These are phyloP conservation scores for Hippocampus mohnikei DNA, from an alignment of 2,113 vertebrate species.

Conservation along the genomic window DNA sequence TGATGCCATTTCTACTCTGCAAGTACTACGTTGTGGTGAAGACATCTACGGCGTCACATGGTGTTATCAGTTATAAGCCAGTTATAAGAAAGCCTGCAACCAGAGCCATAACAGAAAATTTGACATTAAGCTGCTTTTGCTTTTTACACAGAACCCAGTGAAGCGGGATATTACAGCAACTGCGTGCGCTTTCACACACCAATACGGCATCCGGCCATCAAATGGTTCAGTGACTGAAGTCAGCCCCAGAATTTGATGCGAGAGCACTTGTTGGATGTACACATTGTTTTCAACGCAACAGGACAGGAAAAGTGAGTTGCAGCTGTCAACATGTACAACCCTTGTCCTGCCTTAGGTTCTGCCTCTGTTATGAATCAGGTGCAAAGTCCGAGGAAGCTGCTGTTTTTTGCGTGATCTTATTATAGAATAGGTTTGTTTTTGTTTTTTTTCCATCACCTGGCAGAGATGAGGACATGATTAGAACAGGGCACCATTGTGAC, in stretches of 20 bases:
- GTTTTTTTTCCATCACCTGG: slow-evolving; percentile 25
- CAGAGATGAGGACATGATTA: slow-evolving; percentile 26
- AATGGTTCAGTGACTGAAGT: background rate
- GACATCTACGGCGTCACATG: background rate
- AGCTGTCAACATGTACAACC: background rate
- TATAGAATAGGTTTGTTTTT: slow-evolving; percentile 20
- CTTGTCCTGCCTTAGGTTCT: background rate
- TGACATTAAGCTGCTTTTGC: slow-evolving; percentile 2
- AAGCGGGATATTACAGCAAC: slow-evolving; percentile 3
- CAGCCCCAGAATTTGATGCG: background rate
- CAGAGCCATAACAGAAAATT: slow-evolving; percentile 1
- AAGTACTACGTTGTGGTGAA: background rate
- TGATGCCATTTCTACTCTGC: background rate
- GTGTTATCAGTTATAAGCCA: background rate
- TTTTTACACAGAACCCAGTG: slow-evolving; percentile 5
- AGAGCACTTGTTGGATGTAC: slow-evolving; percentile 2
- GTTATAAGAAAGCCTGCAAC: background rate
- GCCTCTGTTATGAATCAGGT: background rate
- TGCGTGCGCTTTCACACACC: background rate
- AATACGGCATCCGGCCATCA: slow-evolving; percentile 3
- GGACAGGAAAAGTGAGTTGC: background rate
- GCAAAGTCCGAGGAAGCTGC: background rate
- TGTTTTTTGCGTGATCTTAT: background rate
- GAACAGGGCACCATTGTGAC: slow-evolving; percentile 46
- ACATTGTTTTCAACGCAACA: background rate